A percentile compares a stretch with the other conserved stretches of the same genome.
Conservation (phyloP, 1,140 invertebrate species). For the Zaprionus taronus region DNA sequence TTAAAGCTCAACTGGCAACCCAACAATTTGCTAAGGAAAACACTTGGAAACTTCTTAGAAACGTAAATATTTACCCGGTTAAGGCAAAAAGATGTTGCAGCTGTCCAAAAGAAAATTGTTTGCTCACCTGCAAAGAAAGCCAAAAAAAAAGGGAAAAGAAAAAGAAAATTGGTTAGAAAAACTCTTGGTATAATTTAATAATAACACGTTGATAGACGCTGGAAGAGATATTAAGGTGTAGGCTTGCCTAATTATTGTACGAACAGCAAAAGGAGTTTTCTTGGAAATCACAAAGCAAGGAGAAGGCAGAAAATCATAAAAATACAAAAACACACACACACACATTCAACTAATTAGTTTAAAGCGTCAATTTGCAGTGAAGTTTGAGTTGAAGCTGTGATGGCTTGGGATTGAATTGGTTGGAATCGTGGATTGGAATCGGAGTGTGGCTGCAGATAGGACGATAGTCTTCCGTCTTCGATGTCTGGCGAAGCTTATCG, state of each 20-base stretch:
- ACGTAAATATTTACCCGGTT: constrained; percentile 58
- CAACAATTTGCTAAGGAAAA: constrained; percentile 42
- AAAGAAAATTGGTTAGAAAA: constrained; percentile 23
- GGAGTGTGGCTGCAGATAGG: constrained; percentile 6
- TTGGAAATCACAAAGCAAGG: constrained; percentile 10
- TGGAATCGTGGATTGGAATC: constrained; percentile 9
- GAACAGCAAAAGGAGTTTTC: constrained; percentile 21
- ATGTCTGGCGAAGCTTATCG: constrained; percentile 45
- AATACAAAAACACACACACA: constrained; percentile 35
- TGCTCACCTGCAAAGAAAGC: constrained; percentile 68
- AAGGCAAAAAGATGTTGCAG: constrained; percentile 23
- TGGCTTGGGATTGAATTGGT: constrained; percentile 10
- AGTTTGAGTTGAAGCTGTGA: background rate
- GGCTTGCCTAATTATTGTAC: constrained; percentile 51
- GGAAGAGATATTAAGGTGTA: constrained; percentile 28
- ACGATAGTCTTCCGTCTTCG: background rate
- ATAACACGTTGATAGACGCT: constrained; percentile 11
- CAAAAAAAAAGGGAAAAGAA: constrained; percentile 18
- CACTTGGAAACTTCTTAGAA: constrained; percentile 40
- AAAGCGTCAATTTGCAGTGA: constrained; percentile 23
- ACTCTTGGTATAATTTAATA: constrained; percentile 49
- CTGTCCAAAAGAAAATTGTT: constrained; percentile 40
- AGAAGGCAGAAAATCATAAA: constrained; percentile 12
- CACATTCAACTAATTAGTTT: constrained; percentile 65
- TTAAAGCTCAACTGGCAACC: constrained; percentile 33